These are phyloP conservation scores for Eumeta japonica DNA, from an alignment of 1,140 invertebrate genomes.

Conservation along the genomic window DNA sequence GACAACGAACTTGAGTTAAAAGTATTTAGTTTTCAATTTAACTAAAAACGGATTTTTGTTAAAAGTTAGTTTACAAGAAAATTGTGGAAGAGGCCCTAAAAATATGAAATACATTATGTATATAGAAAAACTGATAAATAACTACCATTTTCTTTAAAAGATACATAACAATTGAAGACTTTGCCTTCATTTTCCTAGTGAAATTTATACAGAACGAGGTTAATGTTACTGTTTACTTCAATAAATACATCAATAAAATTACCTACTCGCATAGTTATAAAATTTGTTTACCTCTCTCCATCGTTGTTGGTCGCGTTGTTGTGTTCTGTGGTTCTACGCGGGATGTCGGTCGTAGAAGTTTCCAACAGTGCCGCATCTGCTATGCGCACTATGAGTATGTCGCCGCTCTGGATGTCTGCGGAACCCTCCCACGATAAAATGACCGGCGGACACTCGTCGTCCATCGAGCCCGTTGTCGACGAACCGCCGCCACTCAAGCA, in stretches of 20 bases:
- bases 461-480: slow-evolving; percentile 14
- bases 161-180: too few species aligned
- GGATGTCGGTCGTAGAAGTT: too few species aligned
- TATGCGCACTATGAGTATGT: slow-evolving; percentile 69
- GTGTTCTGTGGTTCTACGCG: slow-evolving; percentile 28
- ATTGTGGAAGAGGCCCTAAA: too few species aligned
- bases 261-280: slow-evolving; percentile 3
- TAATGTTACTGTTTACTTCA: slow-evolving; percentile 3
- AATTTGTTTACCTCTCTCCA: slow-evolving; percentile 33
- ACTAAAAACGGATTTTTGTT: too few species aligned
- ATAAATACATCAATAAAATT: slow-evolving; percentile 3
- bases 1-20: too few species aligned
- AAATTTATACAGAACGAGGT: slow-evolving; percentile 5
- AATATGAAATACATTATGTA: too few species aligned
- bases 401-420: slow-evolving; percentile 66
- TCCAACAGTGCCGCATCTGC: slow-evolving; percentile 59
- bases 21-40: too few species aligned
- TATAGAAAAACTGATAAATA: too few species aligned
- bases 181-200: too few species aligned
- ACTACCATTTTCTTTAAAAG: too few species aligned
- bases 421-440: slow-evolving; percentile 63
- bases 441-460: slow-evolving; percentile 56
- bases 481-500: slow-evolving; percentile 31
- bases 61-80: too few species aligned
- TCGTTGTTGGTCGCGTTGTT: slow-evolving; percentile 23